These are phyloP conservation scores for Psammodynastes pulverulentus DNA, from an alignment of 2,113 vertebrate species.

Conservation along the genomic window DNA sequence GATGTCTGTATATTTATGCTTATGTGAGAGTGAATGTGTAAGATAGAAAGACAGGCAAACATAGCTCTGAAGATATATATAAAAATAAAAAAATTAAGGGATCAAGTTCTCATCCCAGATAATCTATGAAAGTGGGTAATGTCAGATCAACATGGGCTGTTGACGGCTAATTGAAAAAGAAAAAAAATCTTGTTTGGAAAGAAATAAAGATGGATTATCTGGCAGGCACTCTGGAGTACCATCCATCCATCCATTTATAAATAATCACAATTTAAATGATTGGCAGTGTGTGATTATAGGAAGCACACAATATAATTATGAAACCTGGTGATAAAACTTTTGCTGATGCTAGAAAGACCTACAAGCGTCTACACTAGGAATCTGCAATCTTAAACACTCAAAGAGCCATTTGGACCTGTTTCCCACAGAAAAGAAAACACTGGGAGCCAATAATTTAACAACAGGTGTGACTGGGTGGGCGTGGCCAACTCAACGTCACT, in stretches of 20 bases:
- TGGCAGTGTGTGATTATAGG: background rate
- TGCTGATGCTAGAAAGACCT: background rate
- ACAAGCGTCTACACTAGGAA: background rate
- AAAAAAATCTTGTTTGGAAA: background rate
- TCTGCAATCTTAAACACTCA: no score
- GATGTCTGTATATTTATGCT: background rate
- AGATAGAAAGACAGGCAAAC: background rate
- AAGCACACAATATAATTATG: background rate
- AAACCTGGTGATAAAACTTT: background rate
- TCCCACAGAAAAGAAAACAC: no score
- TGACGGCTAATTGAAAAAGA: no score
- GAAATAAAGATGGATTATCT: background rate
- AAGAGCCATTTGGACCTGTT: no score
- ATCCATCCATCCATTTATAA: background rate
- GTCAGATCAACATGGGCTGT: background rate
- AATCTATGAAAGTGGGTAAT: background rate
- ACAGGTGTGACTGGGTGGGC: no score
- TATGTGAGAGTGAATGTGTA: background rate
- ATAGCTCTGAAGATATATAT: background rate
- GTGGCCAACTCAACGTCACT: no score
- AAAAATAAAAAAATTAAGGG: background rate
- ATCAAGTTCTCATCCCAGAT: background rate
- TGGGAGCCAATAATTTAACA: no score
- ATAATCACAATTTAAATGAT: background rate
- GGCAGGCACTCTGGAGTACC: background rate